A percentile compares a stretch with the other conserved stretches of the same genome.
These are phyloP conservation scores for Nemapogon koenigi DNA, from an alignment of 2,888 invertebrate species.

Conservation along the genomic window DNA sequence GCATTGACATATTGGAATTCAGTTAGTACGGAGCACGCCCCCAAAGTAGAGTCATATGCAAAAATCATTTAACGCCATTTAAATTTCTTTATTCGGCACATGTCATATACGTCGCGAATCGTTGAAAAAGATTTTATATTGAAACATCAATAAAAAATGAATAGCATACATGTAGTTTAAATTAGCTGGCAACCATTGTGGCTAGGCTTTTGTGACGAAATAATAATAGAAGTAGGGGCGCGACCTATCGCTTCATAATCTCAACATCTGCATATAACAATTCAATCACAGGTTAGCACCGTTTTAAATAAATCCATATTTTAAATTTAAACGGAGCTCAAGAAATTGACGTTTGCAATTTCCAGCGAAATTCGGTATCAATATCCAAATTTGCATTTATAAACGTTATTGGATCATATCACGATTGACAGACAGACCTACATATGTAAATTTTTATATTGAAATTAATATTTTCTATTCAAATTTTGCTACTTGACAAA, in stretches of 20 bases:
- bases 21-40: conserved; percentile 11
- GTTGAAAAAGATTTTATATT: conserved; percentile 50
- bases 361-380: conserved; percentile 30
- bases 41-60: conserved; percentile 40
- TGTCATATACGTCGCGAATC: conserved; percentile 45
- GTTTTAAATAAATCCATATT: conserved; percentile 40
- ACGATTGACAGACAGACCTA: conserved; percentile 56
- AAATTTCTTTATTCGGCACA: conserved; percentile 49
- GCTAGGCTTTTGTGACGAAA: conserved; percentile 25
- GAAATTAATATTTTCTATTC: conserved; percentile 16
- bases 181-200: conserved; percentile 57
- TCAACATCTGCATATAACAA: conserved; percentile 27
- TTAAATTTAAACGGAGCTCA: conserved; percentile 38
- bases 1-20: conserved; percentile 11
- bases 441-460: conserved; percentile 50
- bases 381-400: conserved; percentile 50
- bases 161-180: conserved; percentile 44
- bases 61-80: conserved; percentile 59
- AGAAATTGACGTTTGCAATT: conserved; percentile 17
- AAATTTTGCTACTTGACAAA: not conserved
- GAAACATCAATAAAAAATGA: conserved; percentile 46
- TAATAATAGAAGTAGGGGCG: conserved; percentile 39
- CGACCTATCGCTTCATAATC: conserved; percentile 29
- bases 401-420: conserved; percentile 48
- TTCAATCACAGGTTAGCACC: conserved; percentile 40